Evolutionary conservation across 2,888 invertebrate genomes (phyloP), one percentile per base, ranked within the genome.

Genomic region (Tolmerus cingulatus): DNA sequence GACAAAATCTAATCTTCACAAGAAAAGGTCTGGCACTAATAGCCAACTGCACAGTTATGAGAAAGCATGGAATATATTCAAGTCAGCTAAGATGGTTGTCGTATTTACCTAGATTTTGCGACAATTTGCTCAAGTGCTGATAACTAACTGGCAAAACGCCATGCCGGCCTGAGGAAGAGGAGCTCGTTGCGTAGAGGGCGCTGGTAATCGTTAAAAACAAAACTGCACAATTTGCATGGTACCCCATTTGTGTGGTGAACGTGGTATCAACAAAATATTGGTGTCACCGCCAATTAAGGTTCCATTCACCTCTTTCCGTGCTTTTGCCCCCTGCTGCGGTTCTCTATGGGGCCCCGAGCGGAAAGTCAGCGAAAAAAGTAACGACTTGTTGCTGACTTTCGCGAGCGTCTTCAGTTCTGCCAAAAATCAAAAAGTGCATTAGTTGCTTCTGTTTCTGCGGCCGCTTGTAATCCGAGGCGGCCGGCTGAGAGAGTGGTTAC

Each of bases 251-350:
- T 76, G 9, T 74, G 5, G 34, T 2, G 76, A 37, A 19, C 34
- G 37, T 16, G 19, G 23, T 79, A 46, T 19, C 79, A 46, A 79
- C 16, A 79, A 79, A 79, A 79, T 51, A 79, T 43, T 46, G 14
- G 79, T 79, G 79, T 79, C 79, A 79, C 79, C 19, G 79, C 7
- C 79, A 79, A 79, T 79, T 79, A 51, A 79, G 46, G 79, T 79
- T 79, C 79, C 79, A 79, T 79, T 79, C 79, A 79, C 79, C 79
- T 66, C 23, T 66, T 27, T 27, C 27, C 66, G 27, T 34, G 19
- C 5, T 40, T 40, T 5, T 23, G 4, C 23, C 23, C 2, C 66
- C 9, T 27, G 12, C 23, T 23, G 19, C 23, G 19, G 23, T 19
- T 7, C 27, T 23, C 66, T 4, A 12, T 5, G 8, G 8, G 5